phyloP scores from a whole-genome alignment of 2,888 invertebrate species.

The Acheta domesticus region DNA sequence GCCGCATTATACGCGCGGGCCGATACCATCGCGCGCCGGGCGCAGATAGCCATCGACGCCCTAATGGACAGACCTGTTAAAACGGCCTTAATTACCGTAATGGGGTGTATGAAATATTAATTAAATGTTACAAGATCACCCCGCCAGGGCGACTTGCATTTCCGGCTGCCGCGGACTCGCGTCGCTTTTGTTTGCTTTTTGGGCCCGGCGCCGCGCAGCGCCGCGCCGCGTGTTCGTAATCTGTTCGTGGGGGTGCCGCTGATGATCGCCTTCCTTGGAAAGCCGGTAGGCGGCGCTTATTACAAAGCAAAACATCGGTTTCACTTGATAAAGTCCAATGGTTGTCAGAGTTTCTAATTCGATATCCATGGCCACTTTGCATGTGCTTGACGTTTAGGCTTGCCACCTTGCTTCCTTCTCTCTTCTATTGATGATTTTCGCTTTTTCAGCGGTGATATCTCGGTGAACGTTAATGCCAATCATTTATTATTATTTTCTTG shows the following conservation, averaged over 20 bases:
- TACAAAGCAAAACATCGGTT: too few species aligned
- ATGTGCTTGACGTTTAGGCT: too few species aligned
- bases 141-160: background rate
- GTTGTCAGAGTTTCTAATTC: too few species aligned
- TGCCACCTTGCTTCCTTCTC: too few species aligned
- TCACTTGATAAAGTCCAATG: too few species aligned
- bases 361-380: too few species aligned
- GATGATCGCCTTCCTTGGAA: background rate
- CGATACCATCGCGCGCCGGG: background rate
- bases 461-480: too few species aligned
- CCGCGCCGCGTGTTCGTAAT: background rate
- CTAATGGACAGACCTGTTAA: slow-evolving; percentile 18
- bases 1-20: background rate
- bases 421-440: too few species aligned
- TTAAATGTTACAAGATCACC: slow-evolving; percentile 1
- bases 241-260: background rate
- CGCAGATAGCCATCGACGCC: background rate
- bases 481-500: too few species aligned
- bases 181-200: background rate
- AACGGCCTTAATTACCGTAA: background rate
- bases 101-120: slow-evolving; percentile 18
- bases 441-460: too few species aligned
- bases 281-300: background rate
- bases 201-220: too few species aligned
- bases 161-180: background rate